phyloP scores from a whole-genome alignment of 2,113 vertebrate genomes.

The Leptosomus discolor region DNA sequence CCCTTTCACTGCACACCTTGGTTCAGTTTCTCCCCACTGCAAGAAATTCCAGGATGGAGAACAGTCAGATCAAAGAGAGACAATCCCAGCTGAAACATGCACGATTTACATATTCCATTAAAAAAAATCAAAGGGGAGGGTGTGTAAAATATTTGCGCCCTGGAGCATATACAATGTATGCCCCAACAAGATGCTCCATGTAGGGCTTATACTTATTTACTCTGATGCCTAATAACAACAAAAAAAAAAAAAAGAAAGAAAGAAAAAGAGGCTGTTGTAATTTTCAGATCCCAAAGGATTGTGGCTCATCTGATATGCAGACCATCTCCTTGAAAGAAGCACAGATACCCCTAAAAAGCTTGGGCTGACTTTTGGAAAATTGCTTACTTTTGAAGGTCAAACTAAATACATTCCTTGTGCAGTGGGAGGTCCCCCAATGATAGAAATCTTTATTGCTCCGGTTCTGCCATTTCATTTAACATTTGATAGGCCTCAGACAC shows the following conservation, averaged over 20 bases:
- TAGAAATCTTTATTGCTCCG: constrained; percentile 43
- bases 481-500: not conserved
- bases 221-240: constrained; percentile 10
- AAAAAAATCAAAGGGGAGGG: constrained; percentile 54
- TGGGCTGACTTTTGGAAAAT: not conserved
- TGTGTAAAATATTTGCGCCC: constrained; percentile 64
- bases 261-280: not conserved
- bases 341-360: not conserved
- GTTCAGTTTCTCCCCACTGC: not conserved
- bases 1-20: not conserved
- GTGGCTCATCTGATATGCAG: not conserved
- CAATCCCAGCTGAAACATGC: constrained; percentile 56
- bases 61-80: constrained; percentile 49
- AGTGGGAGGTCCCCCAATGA: constrained; percentile 43
- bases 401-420: constrained; percentile 24
- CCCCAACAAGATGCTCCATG: constrained; percentile 44
- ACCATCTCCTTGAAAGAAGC: not conserved
- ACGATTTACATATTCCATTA: constrained; percentile 50
- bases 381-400: constrained; percentile 40
- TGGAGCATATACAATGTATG: constrained; percentile 46
- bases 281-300: constrained; percentile 2
- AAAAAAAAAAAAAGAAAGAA: not conserved
- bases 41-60: constrained; percentile 11
- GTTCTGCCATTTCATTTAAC: constrained; percentile 30
- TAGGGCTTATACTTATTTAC: constrained; percentile 43